A percentile compares a stretch with the other conserved stretches of the same genome.
These are phyloP conservation scores for Hydrozoanthus tunicans DNA, from an alignment of 64 coral and sea anemone species.

Conservation along the genomic window DNA sequence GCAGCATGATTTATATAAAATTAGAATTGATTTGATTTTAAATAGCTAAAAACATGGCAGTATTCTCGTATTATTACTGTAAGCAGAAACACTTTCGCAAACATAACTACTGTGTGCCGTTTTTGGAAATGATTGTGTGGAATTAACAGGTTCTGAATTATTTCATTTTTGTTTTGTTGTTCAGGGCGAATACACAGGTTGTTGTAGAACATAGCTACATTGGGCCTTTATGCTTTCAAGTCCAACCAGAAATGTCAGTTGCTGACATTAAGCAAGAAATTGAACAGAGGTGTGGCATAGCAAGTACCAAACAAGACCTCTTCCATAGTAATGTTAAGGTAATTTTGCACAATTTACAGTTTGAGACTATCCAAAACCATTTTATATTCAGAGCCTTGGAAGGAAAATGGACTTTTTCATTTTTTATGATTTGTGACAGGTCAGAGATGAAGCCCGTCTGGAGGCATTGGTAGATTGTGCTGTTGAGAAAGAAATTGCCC, in stretches of 20 bases:
- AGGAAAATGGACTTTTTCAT: neutral
- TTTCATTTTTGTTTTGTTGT: neutral
- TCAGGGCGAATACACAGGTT: neutral
- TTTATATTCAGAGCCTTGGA: neutral
- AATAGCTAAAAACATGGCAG: no score
- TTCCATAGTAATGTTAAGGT: neutral
- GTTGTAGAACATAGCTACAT: constrained; percentile 6
- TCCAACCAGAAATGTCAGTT: constrained; percentile 15
- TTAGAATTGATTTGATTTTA: no score
- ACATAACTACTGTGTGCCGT: no score
- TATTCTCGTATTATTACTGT: no score
- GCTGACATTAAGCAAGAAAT: constrained; percentile 18
- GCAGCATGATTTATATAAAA: no score
- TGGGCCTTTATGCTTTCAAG: constrained; percentile 26
- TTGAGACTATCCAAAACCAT: neutral
- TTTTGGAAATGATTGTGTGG: neutral
- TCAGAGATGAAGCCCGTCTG: neutral
- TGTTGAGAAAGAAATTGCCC: constrained; percentile 6
- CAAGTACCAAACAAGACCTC: neutral
- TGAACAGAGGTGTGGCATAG: neutral
- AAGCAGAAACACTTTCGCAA: no score
- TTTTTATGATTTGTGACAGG: neutral
- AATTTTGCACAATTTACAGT: neutral
- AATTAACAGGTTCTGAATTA: no score
- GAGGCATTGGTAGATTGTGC: neutral